A percentile compares a stretch with the other conserved stretches of the same genome.
phyloP scores from a whole-genome alignment of 2,113 vertebrate genomes.

The Sylvilagus bachmani region DNA sequence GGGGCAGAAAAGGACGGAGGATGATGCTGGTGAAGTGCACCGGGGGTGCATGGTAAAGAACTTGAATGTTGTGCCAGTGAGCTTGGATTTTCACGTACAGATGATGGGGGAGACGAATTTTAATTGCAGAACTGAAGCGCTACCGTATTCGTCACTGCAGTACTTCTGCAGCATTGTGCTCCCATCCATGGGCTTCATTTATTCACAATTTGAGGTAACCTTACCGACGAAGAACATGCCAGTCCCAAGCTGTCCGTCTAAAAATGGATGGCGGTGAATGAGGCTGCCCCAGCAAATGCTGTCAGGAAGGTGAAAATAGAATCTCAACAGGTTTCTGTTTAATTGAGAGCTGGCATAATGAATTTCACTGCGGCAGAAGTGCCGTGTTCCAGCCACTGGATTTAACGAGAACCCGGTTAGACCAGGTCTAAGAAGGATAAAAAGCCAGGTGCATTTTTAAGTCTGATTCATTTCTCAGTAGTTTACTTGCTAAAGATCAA shows the following conservation, averaged over 20 bases:
- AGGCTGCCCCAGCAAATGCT: slow-evolving; percentile 58
- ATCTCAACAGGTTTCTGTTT: slow-evolving; percentile 74
- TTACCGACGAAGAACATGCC: slow-evolving; percentile 12
- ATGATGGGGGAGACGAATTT: not conserved
- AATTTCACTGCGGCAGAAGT: slow-evolving; percentile 78
- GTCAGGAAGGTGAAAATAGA: slow-evolving; percentile 77
- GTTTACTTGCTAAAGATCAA: slow-evolving; percentile 72
- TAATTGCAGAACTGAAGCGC: not conserved
- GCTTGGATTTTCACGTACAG: not conserved
- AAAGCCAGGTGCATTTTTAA: slow-evolving; percentile 75
- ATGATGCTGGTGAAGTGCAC: fast-evolving
- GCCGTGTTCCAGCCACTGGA: slow-evolving; percentile 77
- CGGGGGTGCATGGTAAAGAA: not conserved
- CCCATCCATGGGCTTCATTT: not conserved
- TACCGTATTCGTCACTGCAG: not conserved
- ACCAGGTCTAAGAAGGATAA: slow-evolving; percentile 74
- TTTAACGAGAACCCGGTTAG: slow-evolving; percentile 80
- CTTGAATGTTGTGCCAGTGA: not conserved
- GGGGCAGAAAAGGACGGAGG: not conserved
- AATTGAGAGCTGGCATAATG: slow-evolving; percentile 78
- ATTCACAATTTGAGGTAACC: not conserved
- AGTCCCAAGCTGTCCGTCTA: not conserved
- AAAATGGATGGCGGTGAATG: slow-evolving; percentile 34
- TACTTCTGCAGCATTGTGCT: not conserved
- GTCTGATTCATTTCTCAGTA: slow-evolving; percentile 47